Conservation (phyloP, 35 echinoderm and acorn worm genomes). For the Lytechinus pictus region DNA sequence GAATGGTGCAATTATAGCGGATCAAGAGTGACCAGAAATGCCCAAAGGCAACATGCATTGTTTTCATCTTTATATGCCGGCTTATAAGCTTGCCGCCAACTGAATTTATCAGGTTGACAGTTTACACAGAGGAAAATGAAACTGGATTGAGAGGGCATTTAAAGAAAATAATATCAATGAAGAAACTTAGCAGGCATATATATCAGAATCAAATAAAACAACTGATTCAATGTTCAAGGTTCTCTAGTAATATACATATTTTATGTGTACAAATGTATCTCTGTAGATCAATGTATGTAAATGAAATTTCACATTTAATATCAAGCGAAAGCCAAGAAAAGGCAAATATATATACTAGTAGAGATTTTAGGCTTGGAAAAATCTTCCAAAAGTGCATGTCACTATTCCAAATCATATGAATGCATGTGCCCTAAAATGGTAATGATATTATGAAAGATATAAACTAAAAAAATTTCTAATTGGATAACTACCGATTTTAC, state of each 20-base stretch:
- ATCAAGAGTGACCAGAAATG: neutral
- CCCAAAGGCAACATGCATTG: constrained; percentile 11
- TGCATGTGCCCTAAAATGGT: too few relatives aligned
- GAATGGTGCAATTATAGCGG: neutral
- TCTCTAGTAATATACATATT: too few relatives aligned
- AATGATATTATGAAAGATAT: too few relatives aligned
- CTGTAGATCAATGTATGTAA: neutral
- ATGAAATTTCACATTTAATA: neutral
- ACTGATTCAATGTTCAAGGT: too few relatives aligned
- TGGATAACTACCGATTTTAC: too few relatives aligned
- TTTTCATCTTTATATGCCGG: neutral
- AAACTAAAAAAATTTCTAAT: too few relatives aligned
- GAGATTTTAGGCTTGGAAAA: too few relatives aligned
- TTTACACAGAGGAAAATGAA: neutral
- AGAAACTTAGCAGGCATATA: neutral
- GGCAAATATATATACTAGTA: too few relatives aligned
- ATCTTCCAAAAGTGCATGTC: too few relatives aligned
- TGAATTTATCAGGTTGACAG: neutral
- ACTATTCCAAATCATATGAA: too few relatives aligned
- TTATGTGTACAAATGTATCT: neutral
- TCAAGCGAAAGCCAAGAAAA: neutral
- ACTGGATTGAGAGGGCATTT: neutral
- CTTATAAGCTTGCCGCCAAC: neutral
- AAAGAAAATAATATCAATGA: neutral
- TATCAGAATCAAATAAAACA: too few relatives aligned